phyloP scores from a whole-genome alignment of 2,888 invertebrate species.

The Volucella zonaria region DNA sequence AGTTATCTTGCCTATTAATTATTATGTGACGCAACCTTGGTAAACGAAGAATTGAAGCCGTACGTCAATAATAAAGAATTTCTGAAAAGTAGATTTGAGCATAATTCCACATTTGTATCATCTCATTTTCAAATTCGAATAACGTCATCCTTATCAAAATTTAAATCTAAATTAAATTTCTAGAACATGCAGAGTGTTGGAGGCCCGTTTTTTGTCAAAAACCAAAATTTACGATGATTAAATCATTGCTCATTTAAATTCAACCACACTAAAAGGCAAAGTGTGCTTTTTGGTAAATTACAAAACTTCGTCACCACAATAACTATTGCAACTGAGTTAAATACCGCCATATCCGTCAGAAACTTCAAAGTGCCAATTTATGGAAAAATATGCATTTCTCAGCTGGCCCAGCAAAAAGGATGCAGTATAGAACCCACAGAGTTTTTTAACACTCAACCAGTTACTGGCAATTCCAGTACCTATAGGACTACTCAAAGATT shows the following conservation, averaged over 20 bases:
- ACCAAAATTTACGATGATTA: no score
- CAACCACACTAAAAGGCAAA: not conserved
- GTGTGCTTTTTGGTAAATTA: not conserved
- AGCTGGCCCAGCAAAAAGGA: not conserved
- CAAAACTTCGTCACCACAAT: constrained; percentile 16
- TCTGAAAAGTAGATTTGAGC: no score
- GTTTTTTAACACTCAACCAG: not conserved
- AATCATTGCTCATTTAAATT: not conserved
- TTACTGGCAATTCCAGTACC: constrained; percentile 17
- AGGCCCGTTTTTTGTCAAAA: no score
- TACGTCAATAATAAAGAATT: no score
- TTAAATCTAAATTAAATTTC: no score
- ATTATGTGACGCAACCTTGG: no score
- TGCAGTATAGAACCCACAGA: not conserved
- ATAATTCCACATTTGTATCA: no score
- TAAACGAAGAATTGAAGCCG: no score
- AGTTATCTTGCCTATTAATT: no score
- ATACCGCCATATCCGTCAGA: not conserved
- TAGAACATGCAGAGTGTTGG: no score
- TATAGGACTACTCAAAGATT: constrained; percentile 4
- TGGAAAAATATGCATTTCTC: not conserved
- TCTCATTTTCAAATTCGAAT: no score
- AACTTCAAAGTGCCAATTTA: not conserved
- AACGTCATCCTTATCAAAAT: no score
- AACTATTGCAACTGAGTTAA: not conserved